These are phyloP conservation scores for Mallateleia sp. DNA, from an alignment of 2,888 invertebrate species.

Conservation along the genomic window DNA sequence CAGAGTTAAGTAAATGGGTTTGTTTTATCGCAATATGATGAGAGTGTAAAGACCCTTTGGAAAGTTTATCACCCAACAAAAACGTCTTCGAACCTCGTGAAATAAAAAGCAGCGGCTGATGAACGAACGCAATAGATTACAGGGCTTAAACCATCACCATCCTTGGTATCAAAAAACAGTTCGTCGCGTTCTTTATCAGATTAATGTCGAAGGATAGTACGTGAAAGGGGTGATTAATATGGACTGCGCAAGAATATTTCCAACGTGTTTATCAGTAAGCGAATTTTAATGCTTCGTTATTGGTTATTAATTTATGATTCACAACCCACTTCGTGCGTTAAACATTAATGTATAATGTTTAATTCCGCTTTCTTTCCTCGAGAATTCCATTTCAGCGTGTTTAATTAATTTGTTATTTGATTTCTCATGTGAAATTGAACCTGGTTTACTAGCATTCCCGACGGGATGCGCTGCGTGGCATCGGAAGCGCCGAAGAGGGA, in stretches of 20 bases:
- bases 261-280: too few relatives aligned
- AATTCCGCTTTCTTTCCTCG: conserved; percentile 36
- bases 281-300: neutral
- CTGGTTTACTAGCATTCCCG: conserved; percentile 45
- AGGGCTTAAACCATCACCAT: neutral
- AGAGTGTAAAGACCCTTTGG: conserved; percentile 1
- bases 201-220: neutral
- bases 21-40: conserved; percentile 24
- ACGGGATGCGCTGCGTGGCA: neutral
- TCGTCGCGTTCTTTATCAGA: neutral
- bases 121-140: neutral
- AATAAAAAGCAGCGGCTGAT: neutral
- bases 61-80: neutral
- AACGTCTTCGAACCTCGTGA: neutral
- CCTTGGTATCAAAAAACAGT: neutral
- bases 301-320: neutral
- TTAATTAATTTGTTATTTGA: conserved; percentile 69
- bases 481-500: neutral
- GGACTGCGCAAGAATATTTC: too few relatives aligned
- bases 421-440: conserved; percentile 56
- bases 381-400: conserved; percentile 46
- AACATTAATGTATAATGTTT: neutral
- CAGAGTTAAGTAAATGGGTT: conserved; percentile 16
- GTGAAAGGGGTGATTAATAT: too few relatives aligned
- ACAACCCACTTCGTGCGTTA: neutral